Conservation (phyloP, 2,888 invertebrate genomes). For the Flexamia atlantica region DNA sequence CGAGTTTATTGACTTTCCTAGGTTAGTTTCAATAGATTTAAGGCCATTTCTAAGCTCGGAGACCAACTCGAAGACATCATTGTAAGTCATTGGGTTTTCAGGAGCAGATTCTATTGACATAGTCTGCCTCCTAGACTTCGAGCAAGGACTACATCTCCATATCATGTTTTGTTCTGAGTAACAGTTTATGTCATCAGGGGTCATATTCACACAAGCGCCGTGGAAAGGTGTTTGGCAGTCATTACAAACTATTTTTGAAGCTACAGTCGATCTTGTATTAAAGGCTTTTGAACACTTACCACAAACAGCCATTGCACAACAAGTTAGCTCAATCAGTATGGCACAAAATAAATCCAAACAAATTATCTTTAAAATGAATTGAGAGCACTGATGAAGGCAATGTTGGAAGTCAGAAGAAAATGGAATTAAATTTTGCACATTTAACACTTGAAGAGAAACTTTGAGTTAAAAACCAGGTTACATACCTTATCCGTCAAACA, state of each 20-base stretch:
- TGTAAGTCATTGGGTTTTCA: background rate
- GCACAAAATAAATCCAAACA: background rate
- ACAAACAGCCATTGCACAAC: background rate
- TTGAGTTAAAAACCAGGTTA: too few species aligned
- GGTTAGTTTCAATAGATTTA: conserved; percentile 4
- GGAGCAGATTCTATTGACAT: conserved; percentile 8
- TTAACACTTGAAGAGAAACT: background rate
- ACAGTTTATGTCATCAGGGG: conserved; percentile 23
- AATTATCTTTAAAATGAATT: background rate
- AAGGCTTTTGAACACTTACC: background rate
- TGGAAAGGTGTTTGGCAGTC: conserved; percentile 29
- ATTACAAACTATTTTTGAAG: background rate
- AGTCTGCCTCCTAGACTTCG: background rate
- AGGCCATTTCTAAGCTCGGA: background rate
- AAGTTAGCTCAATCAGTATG: background rate
- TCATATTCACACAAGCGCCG: background rate
- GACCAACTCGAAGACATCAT: conserved; percentile 26
- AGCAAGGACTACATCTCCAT: conserved; percentile 22
- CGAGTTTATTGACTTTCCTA: background rate
- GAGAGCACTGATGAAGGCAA: background rate
- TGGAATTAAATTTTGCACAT: background rate
- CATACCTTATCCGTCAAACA: too few species aligned
- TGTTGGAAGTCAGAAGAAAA: background rate
- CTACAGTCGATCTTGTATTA: background rate
- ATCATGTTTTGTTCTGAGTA: conserved; percentile 1